Evolutionary conservation across 2,113 vertebrate species (phyloP), one percentile per base, ranked within the genome.

Genomic region (Etheostoma cragini): DNA sequence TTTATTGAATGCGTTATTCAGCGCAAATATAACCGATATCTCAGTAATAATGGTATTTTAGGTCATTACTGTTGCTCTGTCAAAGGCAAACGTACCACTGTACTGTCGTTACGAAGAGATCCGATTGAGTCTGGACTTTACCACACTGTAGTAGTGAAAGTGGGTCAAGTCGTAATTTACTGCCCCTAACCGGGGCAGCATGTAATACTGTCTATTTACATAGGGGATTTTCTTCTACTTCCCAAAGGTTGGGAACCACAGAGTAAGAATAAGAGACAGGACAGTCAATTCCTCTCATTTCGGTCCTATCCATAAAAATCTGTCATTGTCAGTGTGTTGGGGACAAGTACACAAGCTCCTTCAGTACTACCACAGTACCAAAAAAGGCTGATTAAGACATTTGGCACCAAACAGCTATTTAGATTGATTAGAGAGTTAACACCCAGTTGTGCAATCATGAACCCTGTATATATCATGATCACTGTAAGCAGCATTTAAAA

Each of bases 391-490:
- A 4, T 77, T n/a, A 42, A 63, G 57, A 60, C 19, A 69, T 69
- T 64, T 67, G 53, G 72, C 46, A 61, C 72, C 50, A 70, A 65
- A 75, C 54, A 80, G 52, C 46, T 58, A 60, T 10, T n/a, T 10
- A 62, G 24, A 72, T 66, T 2, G 6, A 57, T 60, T 17, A 60
- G 12, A 75, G 35, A 42, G 12, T 53, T 17, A 47, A 24, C 19
- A 61, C 8, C 45, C 4, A 61, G 33, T 24, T 35, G 13, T 12
- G 19, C 22, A 16, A 24, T 73, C 35, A 30, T 63, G 33, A 53
- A 17, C 0, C 22, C 22, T 38, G 38, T 10, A 38, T 38, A 38
- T 38, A 38, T 38, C 38, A 38, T 38, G 8, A 61, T 50, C 19
- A 26, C n/a, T 46, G 22, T 46, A 4, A 4, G 58, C 16, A 62